Base-by-base conservation (phyloP, 2,797 vertebrate species). In the Hydrophis major region DNA sequence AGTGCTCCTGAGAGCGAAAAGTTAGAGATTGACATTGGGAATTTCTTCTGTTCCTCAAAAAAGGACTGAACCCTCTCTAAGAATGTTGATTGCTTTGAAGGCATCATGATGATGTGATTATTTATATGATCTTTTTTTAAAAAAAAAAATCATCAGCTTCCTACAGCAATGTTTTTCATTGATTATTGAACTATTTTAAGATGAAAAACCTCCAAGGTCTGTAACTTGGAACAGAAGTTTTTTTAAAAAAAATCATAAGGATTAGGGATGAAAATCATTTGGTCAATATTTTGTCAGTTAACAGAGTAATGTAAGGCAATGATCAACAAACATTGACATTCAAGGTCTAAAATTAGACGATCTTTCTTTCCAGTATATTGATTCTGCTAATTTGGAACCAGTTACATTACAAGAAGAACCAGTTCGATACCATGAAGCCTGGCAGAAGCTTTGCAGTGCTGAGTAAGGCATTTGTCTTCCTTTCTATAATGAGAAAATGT, bases 381-480 rank as follows among this genome's bases (percentile, higher is more conserved):
- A 99, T 96, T 99, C 99, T 89, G 98, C 98, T 57, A 99, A 99
- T 96, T 92, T 99, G 97, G 99, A 99, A 96, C 96, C 94, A 0
- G 94, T 94, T 6, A 98, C 98, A n/a, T 95, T 98, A 93, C 97
- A 98, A 95, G 98, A 98, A 0, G 99, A 99, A 66, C 99, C 99
- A 0, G 99, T 99, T 55, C 98, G 98, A 90, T 99, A 99, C 96
- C 99, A 99, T 0, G 98, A 99, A 93, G 99, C 99, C 0, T 99
- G 99, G 99, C 99, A 99, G 96, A 99, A 98, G 87, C 99, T 99
- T 42, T 99, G 99, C 95, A 99, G 98, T 13, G 98, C 99, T 93
- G 96, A 99, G 99, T 99, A 94, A 99, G 98, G 66, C 25, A 42
- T 47, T 14, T 25, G 42, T 18, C 4, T 8, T 91, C 91, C 47